Evolutionary conservation across 2,888 invertebrate species (phyloP).

Genomic region (Toxonevra muliebris): DNA sequence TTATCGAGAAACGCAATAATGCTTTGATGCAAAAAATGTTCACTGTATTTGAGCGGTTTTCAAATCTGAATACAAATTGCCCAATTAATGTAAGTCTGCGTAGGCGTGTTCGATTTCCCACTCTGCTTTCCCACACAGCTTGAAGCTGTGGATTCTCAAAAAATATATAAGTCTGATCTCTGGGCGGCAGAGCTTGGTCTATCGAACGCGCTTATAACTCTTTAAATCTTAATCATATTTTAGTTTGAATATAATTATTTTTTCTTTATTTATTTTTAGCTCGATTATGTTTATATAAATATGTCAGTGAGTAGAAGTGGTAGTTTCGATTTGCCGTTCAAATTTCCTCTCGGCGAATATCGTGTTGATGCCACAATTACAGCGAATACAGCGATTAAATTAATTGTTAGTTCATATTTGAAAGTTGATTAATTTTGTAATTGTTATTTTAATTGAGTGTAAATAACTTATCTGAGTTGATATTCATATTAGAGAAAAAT

Average conservation of each 20-base stretch:
- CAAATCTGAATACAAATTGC: slow-evolving; percentile 13
- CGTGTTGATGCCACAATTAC: slow-evolving; percentile 7
- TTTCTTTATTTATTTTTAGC: slow-evolving; percentile 3
- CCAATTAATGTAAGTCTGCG: slow-evolving; percentile 1
- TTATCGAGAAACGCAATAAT: slow-evolving; percentile 5
- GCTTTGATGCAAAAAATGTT: background rate
- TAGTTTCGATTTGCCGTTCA: slow-evolving; percentile 13
- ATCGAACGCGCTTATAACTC: no score
- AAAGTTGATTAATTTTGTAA: background rate
- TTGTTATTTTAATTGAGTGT: no score
- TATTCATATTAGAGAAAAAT: no score
- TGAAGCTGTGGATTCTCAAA: no score
- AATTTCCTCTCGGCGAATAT: slow-evolving; percentile 11
- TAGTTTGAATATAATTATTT: background rate
- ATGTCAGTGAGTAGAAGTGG: background rate
- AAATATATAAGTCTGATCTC: no score
- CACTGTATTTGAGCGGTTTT: slow-evolving; percentile 4
- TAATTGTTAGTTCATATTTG: background rate
- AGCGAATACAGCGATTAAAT: background rate
- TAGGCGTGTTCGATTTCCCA: no score
- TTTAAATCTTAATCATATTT: background rate
- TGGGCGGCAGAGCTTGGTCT: no score
- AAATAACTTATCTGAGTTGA: no score
- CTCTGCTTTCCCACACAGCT: no score
- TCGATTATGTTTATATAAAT: slow-evolving; percentile 3